Evolutionary conservation across 2,113 vertebrate genomes (phyloP), one percentile per base, ranked within the genome.

Genomic region (Otocyon megalotis): DNA sequence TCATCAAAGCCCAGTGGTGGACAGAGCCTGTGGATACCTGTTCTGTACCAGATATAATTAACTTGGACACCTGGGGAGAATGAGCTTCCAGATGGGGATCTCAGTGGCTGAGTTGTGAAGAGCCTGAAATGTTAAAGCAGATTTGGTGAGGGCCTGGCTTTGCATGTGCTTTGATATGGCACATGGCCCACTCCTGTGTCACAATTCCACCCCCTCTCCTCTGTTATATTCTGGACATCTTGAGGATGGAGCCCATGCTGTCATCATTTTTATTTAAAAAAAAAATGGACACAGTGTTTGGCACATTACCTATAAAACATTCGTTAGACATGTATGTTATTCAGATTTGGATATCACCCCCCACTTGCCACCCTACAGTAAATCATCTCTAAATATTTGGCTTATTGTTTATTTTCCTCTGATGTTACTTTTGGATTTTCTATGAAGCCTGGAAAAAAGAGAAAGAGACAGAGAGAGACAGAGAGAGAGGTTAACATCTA

Each of bases 81-180:
- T 19, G 30, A 17, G 32, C 56, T 92, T 87, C 72, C 35, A 58
- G 6, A 15, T 15, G 30, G 48, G n/a, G 53, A 19, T 26, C 53
- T 56, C 71, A 24, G 12, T 69, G 48, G 85, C 50, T 67, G 71
- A 81, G 28, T 0, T 80, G 32, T 37, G 56, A 79, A 26, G 50
- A 69, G 28, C 37, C 37, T 5, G 22, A 17, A 35, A 5, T n/a
- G 7, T 0, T 50, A 20, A 8, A 28, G 30, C 53, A 53, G 53
- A 19, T 16, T 10, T 74, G 77, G 62, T 10, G 30, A 48, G 86
- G 43, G 54, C 9, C 48, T 30, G 28, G 15, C 35, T 37, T 28
- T 28, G n/a, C 1, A 1, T 4, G 3, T 63, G 81, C 48, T 65
- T 32, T 50, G 1, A 0, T 3, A 8, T 26, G 65, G 48, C 8